Conservation (phyloP, 2,888 invertebrate genomes). For the Melanophora roralis region DNA sequence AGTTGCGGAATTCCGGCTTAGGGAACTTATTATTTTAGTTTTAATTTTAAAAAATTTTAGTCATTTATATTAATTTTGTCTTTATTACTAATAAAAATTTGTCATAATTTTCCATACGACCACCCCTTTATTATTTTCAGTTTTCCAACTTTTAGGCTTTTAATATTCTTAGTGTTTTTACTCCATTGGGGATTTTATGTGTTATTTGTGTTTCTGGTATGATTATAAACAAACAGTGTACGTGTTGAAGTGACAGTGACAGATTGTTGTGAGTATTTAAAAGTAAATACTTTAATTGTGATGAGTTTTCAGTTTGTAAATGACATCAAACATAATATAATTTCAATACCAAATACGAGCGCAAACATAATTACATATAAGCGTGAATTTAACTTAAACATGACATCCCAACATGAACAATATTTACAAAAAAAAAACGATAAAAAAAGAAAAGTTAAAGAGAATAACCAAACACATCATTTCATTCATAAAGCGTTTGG, state of each 20-base stretch:
- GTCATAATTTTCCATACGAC: too few relatives aligned
- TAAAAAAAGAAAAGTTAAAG: not conserved
- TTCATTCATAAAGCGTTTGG: not conserved
- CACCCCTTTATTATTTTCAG: too few relatives aligned
- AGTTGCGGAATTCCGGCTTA: too few relatives aligned
- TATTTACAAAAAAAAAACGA: not conserved
- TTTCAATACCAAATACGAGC: constrained; percentile 23
- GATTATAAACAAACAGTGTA: not conserved
- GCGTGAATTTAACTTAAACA: constrained; percentile 19
- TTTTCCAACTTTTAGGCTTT: too few relatives aligned
- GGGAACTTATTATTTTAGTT: too few relatives aligned
- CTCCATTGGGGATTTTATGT: too few relatives aligned
- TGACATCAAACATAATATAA: constrained; percentile 47
- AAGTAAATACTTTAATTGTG: constrained; percentile 47
- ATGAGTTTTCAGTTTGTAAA: constrained; percentile 50
- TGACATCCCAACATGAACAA: constrained; percentile 17
- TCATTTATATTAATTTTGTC: too few relatives aligned
- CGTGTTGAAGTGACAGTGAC: constrained; percentile 40
- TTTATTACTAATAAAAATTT: too few relatives aligned
- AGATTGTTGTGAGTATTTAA: constrained; percentile 25
- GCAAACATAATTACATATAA: not conserved
- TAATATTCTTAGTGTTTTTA: too few relatives aligned
- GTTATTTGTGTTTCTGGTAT: too few relatives aligned
- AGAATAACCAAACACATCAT: not conserved
- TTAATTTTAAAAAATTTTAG: too few relatives aligned